A percentile compares a stretch with the other conserved stretches of the same genome.
Conservation (phyloP, 2,797 vertebrate species). For the Falco columbarius region DNA sequence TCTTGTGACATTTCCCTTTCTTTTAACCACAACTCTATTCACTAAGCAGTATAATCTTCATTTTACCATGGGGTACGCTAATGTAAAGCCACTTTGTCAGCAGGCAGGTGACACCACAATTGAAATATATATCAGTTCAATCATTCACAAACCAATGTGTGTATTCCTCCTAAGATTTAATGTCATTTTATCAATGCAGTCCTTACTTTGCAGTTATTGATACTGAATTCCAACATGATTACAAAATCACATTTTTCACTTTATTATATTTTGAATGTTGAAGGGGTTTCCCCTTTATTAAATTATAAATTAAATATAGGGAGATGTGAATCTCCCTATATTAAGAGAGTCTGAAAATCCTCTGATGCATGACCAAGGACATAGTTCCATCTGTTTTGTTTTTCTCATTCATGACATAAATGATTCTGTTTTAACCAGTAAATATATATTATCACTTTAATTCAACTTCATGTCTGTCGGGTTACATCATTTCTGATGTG, state of each 20-base stretch:
- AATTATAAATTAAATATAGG: no score
- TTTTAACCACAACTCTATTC: neutral
- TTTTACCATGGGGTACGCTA: neutral
- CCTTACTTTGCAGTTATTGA: slow-evolving; percentile 62
- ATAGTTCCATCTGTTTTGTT: slow-evolving; percentile 73
- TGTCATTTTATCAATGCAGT: slow-evolving; percentile 42
- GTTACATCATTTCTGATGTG: slow-evolving; percentile 69
- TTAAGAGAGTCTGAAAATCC: slow-evolving; percentile 69
- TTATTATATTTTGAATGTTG: slow-evolving; percentile 70
- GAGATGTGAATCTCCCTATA: no score
- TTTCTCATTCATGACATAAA: slow-evolving; percentile 70
- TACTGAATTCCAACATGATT: slow-evolving; percentile 73
- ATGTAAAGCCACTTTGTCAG: slow-evolving; percentile 60
- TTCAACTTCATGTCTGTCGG: slow-evolving; percentile 74
- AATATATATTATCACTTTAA: slow-evolving; percentile 64
- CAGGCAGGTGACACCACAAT: neutral
- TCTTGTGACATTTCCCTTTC: slow-evolving; percentile 1
- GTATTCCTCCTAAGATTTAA: slow-evolving; percentile 42
- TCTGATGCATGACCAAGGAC: slow-evolving; percentile 73
- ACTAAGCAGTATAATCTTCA: slow-evolving; percentile 14
- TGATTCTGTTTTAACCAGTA: slow-evolving; percentile 72
- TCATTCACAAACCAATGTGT: slow-evolving; percentile 45
- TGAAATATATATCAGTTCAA: slow-evolving; percentile 32
- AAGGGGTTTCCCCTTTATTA: slow-evolving; percentile 64
- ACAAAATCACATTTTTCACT: slow-evolving; percentile 60